phyloP scores from a whole-genome alignment of 64 coral and sea anemone genomes.

The Catalaphyllia jardinei region DNA sequence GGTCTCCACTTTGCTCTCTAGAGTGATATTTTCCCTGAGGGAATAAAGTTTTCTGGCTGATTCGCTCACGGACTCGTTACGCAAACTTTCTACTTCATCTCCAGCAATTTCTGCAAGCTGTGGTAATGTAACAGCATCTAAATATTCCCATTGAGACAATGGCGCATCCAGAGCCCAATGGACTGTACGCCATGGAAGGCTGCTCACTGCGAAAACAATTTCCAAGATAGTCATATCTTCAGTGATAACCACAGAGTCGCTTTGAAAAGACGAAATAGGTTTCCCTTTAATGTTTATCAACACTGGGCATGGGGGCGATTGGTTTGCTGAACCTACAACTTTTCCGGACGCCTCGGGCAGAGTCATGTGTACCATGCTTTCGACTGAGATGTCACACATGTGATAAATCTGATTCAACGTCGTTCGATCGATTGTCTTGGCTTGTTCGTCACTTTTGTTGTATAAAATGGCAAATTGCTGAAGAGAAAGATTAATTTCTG shows the following conservation, averaged over 20 bases:
- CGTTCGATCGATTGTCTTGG: conserved; percentile 29
- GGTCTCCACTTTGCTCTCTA: conserved; percentile 10
- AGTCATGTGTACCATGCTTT: conserved; percentile 12
- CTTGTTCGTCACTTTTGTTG: conserved; percentile 59
- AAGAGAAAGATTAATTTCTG: conserved; percentile 24
- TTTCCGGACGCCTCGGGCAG: conserved; percentile 28
- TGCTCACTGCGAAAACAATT: conserved; percentile 10
- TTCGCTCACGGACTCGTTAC: conserved; percentile 45
- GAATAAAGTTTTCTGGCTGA: conserved; percentile 26
- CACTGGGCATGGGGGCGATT: conserved; percentile 26
- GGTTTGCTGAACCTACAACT: conserved; percentile 35
- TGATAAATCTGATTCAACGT: conserved; percentile 57
- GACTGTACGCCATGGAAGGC: conserved; percentile 44
- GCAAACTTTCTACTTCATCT: neutral
- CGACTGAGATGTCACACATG: conserved; percentile 42
- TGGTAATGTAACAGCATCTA: conserved; percentile 50
- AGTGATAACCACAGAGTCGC: neutral
- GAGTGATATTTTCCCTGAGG: conserved; percentile 29
- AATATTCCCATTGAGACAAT: conserved; percentile 69
- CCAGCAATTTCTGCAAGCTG: conserved; percentile 36
- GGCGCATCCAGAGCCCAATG: neutral
- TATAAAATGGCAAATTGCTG: conserved; percentile 67
- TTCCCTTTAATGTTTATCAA: conserved; percentile 63
- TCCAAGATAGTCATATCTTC: conserved; percentile 47
- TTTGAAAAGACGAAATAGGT: conserved; percentile 42